Percentiles rank a stretch among this genome's conserved stretches.
Conservation (phyloP, 2,113 vertebrate genomes). For the Murina feae region DNA sequence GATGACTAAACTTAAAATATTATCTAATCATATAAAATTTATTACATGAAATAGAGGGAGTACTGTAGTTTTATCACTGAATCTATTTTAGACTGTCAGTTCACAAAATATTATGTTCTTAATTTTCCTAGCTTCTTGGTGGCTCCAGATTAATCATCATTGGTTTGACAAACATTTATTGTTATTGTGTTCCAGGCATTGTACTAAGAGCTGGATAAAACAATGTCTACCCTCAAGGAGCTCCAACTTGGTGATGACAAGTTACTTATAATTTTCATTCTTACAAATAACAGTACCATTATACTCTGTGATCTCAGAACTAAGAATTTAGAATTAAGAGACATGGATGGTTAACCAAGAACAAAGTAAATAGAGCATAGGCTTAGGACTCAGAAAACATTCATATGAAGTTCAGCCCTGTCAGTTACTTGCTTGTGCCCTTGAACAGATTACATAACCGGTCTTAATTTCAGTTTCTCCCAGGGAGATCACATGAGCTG, state of each 20-base stretch:
- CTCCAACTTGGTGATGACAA: not conserved
- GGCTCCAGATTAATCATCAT: not conserved
- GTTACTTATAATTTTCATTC: not conserved
- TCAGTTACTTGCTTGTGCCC: not conserved
- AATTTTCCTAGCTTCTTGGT: not conserved
- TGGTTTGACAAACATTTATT: not conserved
- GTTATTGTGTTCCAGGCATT: not conserved
- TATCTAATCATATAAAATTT: constrained; percentile 7
- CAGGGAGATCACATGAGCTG: not conserved
- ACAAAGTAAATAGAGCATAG: not conserved
- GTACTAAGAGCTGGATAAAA: not conserved
- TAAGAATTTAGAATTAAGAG: not conserved
- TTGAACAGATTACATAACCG: constrained; percentile 1
- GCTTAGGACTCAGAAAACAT: not conserved
- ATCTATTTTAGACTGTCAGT: not conserved
- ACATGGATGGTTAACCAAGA: not conserved
- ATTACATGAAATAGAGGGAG: not conserved
- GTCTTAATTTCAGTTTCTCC: constrained; percentile 14
- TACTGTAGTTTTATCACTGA: not conserved
- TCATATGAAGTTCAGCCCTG: not conserved
- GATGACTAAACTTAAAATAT: not conserved
- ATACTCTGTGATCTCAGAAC: not conserved
- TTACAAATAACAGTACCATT: not conserved
- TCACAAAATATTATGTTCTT: constrained; percentile 5
- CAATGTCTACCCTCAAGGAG: not conserved